Evolutionary conservation across 1,140 invertebrate genomes (phyloP).

Genomic region (Anadara kagoshimensis): DNA sequence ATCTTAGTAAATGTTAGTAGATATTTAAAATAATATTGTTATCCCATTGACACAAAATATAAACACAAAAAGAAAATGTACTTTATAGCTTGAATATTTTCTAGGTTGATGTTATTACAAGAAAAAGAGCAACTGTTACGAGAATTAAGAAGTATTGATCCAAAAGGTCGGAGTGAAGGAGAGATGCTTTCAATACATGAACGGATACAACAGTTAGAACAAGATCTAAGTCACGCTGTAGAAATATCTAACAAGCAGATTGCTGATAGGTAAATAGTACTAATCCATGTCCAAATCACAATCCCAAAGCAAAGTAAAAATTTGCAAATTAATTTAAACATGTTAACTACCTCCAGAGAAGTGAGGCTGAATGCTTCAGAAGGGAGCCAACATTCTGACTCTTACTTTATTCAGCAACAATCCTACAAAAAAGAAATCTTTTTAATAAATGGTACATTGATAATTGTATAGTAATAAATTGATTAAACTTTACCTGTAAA

Average conservation of each 20-base stretch:
- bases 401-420: too few species aligned
- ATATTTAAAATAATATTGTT: too few species aligned
- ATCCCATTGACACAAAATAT: too few species aligned
- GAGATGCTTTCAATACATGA: constrained; percentile 89
- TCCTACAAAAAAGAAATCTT: too few species aligned
- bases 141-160: constrained; percentile 91
- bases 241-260: constrained; percentile 95
- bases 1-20: too few species aligned
- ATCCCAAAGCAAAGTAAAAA: too few species aligned
- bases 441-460: too few species aligned
- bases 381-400: too few species aligned
- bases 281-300: not conserved
- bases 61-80: not conserved
- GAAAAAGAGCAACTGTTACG: constrained; percentile 95
- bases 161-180: constrained; percentile 86
- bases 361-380: not conserved
- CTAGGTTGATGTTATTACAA: constrained; percentile 88
- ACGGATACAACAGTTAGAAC: constrained; percentile 90
- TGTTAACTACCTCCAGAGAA: too few species aligned
- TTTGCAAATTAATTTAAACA: too few species aligned
- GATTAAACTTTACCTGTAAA: too few species aligned
- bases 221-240: constrained; percentile 91
- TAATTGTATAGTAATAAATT: too few species aligned
- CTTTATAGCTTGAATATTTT: constrained; percentile 28
- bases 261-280: constrained; percentile 80